phyloP scores from a whole-genome alignment of 1,140 invertebrate species.

The Nomia melanderi region DNA sequence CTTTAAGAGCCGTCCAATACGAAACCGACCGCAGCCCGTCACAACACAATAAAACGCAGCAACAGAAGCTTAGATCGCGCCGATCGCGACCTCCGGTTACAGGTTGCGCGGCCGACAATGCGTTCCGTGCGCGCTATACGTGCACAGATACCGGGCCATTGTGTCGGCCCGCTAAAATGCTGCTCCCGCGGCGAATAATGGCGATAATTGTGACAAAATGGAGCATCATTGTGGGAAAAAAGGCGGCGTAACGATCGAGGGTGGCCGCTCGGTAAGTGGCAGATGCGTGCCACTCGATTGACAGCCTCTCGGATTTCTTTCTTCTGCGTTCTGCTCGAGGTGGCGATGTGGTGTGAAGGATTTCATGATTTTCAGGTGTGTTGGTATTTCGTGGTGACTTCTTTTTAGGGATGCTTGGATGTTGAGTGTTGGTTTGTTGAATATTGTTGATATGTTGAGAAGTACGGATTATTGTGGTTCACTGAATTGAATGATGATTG shows the following conservation, averaged over 20 bases:
- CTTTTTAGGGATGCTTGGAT: no score
- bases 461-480: no score
- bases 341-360: no score
- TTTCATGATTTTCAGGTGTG: no score
- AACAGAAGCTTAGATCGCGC: constrained; percentile 53
- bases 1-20: no score
- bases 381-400: no score
- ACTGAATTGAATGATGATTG: no score
- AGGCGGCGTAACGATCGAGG: constrained; percentile 68
- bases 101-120: not conserved
- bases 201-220: constrained; percentile 77
- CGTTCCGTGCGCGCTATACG: not conserved
- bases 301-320: constrained; percentile 75
- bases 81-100: constrained; percentile 8
- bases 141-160: constrained; percentile 67
- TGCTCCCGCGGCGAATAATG: constrained; percentile 71
- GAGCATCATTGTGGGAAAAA: constrained; percentile 74
- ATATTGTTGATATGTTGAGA: no score
- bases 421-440: no score
- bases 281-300: constrained; percentile 74
- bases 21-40: constrained; percentile 70
- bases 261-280: constrained; percentile 71
- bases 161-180: constrained; percentile 70
- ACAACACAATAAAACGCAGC: constrained; percentile 77
- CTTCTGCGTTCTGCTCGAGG: not conserved